Evolutionary conservation across 2,113 vertebrate genomes (phyloP).

Genomic region (Rhinolophus ferrumequinum): DNA sequence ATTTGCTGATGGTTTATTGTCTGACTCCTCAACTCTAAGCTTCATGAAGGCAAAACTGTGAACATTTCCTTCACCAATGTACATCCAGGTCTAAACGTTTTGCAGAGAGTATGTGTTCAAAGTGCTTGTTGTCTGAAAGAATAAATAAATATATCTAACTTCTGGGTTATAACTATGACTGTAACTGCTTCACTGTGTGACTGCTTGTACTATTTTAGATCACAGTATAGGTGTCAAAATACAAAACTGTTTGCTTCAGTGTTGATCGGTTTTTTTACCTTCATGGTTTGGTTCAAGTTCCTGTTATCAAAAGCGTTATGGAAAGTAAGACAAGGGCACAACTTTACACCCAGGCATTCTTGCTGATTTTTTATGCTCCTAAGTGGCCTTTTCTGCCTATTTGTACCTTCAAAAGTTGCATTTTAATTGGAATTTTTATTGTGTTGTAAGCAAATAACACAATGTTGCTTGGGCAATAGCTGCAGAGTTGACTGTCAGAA

Average conservation of each 20-base stretch:
- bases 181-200: neutral
- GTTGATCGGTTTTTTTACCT: neutral
- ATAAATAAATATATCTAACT: neutral
- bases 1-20: neutral
- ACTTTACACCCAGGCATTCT: neutral
- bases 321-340: neutral
- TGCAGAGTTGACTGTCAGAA: neutral
- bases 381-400: neutral
- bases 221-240: neutral
- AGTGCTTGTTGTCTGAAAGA: neutral
- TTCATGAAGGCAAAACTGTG: neutral
- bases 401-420: neutral
- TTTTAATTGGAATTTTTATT: conserved; percentile 12
- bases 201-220: neutral
- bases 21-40: neutral
- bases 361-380: neutral
- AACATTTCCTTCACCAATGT: neutral
- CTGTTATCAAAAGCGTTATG: neutral
- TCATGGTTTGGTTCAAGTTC: neutral
- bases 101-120: neutral
- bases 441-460: neutral
- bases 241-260: neutral
- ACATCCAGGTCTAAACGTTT: neutral
- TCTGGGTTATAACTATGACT: neutral
- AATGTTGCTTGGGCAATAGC: neutral